Evolutionary conservation across 2,797 vertebrate genomes (phyloP).

Genomic region (Acrocephalus scirpaceus): DNA sequence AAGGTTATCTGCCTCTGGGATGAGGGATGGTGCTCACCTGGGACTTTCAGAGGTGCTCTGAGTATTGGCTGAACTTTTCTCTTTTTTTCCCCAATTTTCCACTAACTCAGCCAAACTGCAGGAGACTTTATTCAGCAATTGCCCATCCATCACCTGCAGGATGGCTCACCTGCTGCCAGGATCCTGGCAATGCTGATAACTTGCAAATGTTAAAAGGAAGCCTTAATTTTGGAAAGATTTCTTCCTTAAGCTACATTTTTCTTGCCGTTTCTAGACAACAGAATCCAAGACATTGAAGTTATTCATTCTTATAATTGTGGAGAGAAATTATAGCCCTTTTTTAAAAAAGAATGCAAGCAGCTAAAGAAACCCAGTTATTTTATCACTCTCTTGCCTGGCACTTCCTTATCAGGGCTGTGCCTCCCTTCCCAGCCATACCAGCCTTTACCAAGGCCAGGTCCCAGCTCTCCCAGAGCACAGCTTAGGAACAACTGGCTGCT

Average conservation of each 20-base stretch:
- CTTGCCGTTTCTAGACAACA: not conserved
- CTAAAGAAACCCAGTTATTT: not conserved
- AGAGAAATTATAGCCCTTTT: not conserved
- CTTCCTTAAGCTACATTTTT: not conserved
- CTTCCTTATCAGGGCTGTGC: not conserved
- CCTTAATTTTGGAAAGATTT: not conserved
- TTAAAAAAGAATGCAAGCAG: not conserved
- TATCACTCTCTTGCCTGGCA: not conserved
- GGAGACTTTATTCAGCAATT: constrained; percentile 6
- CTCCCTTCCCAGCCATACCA: not conserved
- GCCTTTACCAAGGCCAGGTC: not conserved
- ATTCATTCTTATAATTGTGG: not conserved
- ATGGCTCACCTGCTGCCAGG: not conserved
- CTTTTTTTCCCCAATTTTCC: not conserved
- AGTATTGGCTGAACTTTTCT: not conserved
- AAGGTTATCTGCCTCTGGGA: constrained; percentile 59
- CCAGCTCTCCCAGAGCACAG: not conserved
- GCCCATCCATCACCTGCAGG: constrained; percentile 12
- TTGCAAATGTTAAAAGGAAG: not conserved
- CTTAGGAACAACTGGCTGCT: not conserved
- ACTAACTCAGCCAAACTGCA: constrained; percentile 12
- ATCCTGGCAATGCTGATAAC: constrained; percentile 21
- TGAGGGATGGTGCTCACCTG: constrained; percentile 56
- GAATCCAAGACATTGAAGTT: not conserved
- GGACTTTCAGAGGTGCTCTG: not conserved